Conservation (phyloP, 2,888 invertebrate genomes). For the Apodemia mormo region DNA sequence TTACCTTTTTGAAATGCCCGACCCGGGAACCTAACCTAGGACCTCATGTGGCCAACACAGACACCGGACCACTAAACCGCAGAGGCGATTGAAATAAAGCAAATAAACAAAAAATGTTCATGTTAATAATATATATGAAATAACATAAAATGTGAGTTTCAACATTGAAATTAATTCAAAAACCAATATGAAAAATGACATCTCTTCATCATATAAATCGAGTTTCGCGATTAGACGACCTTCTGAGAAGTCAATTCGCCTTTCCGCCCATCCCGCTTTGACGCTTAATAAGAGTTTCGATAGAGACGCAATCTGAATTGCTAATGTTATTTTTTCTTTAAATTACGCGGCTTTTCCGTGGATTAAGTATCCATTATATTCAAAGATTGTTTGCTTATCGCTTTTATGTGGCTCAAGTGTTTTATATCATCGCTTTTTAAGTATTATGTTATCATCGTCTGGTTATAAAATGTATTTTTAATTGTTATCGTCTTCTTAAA, state of each 20-base stretch:
- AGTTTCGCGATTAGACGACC: conserved; percentile 6
- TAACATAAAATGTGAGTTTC: background rate
- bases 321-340: conserved; percentile 80
- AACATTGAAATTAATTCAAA: background rate
- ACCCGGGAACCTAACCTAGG: too few species aligned
- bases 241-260: conserved; percentile 10
- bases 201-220: conserved; percentile 4
- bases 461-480: background rate
- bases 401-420: conserved; percentile 9
- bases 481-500: background rate
- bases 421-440: background rate
- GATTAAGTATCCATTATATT: conserved; percentile 72
- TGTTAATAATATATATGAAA: background rate
- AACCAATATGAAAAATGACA: conserved; percentile 16
- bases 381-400: conserved; percentile 67
- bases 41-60: too few species aligned
- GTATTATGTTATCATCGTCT: background rate
- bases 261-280: background rate
- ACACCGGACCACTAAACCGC: too few species aligned
- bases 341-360: conserved; percentile 66
- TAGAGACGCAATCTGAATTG: conserved; percentile 62
- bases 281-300: conserved; percentile 16
- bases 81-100: too few species aligned
- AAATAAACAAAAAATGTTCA: background rate
- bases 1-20: too few species aligned